Evolutionary conservation across 2,797 vertebrate genomes (phyloP).

Genomic region (Anabacerthia variegaticeps): DNA sequence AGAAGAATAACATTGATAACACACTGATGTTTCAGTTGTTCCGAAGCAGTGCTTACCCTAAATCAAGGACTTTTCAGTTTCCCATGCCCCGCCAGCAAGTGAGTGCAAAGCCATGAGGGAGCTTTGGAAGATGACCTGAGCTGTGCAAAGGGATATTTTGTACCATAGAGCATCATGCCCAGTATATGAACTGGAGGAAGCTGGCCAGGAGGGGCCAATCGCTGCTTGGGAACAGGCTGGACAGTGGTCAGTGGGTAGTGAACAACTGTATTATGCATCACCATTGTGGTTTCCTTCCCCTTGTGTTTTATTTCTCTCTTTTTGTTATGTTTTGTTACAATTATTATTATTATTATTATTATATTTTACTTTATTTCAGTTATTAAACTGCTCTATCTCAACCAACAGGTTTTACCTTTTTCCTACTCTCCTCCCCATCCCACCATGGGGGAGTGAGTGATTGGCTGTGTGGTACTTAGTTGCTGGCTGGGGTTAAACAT

Average conservation of each 20-base stretch:
- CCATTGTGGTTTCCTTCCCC: not conserved
- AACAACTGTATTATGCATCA: not conserved
- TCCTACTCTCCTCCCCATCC: not conserved
- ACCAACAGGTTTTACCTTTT: not conserved
- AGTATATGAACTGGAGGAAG: not conserved
- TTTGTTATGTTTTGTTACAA: not conserved
- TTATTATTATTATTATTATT: not conserved
- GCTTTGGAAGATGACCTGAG: not conserved
- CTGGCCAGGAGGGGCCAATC: not conserved
- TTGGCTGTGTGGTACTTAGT: not conserved
- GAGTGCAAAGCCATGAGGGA: not conserved
- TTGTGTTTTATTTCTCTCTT: not conserved
- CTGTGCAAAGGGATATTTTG: not conserved
- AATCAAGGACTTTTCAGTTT: not conserved
- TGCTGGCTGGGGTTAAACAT: not conserved
- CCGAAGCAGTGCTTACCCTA: not conserved
- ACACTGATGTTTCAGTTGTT: not conserved
- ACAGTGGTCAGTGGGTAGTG: not conserved
- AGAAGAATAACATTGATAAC: not conserved
- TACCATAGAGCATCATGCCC: not conserved
- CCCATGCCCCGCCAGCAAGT: not conserved
- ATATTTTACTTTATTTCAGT: not conserved
- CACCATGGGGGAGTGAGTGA: not conserved
- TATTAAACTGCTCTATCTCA: not conserved
- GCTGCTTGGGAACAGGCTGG: not conserved